These are phyloP conservation scores for Strigops habroptila DNA, from an alignment of 2,113 vertebrate genomes.

Conservation along the genomic window DNA sequence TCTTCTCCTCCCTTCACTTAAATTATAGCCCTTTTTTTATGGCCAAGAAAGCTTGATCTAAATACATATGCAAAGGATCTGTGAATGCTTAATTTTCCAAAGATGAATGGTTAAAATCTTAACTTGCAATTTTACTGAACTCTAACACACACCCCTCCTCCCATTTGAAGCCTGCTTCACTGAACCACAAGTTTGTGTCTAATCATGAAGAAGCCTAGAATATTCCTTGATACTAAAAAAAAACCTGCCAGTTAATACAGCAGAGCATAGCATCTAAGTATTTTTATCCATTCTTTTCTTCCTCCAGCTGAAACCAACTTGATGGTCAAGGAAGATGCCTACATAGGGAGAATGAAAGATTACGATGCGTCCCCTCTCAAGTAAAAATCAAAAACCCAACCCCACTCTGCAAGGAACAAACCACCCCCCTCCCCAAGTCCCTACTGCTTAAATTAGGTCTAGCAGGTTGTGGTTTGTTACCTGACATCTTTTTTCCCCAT, in stretches of 20 bases:
- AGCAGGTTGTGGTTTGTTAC: neutral
- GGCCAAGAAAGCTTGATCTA: neutral
- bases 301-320: neutral
- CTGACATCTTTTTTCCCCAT: neutral
- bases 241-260: neutral
- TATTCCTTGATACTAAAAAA: neutral
- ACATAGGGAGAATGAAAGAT: neutral
- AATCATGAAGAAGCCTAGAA: neutral
- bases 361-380: neutral
- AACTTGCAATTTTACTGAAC: neutral
- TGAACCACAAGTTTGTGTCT: neutral
- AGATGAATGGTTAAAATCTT: neutral
- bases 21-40: neutral
- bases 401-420: neutral
- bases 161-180: neutral
- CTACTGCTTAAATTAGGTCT: neutral
- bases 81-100: neutral
- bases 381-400: neutral
- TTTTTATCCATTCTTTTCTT: neutral
- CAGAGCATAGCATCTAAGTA: neutral
- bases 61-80: neutral
- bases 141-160: neutral
- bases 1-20: neutral
- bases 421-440: neutral
- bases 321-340: neutral